Conservation (phyloP, 2,888 invertebrate species). For the Epinotia bilunana region DNA sequence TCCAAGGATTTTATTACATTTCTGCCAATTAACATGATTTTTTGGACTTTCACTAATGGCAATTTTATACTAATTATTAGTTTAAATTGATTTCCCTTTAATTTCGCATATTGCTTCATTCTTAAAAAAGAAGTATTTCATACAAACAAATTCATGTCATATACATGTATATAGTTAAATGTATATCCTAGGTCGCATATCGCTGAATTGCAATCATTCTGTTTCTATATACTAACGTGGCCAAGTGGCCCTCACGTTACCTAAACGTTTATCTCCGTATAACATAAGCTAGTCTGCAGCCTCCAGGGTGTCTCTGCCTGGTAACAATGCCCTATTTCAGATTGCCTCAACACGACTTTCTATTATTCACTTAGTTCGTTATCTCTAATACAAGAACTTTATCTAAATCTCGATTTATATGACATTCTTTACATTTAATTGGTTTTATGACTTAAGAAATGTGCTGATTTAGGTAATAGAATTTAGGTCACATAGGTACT, state of each 20-base stretch:
- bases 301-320: slow-evolving; percentile 42
- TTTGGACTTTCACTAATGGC: not conserved
- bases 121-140: slow-evolving; percentile 28
- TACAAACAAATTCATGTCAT: too few species aligned
- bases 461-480: slow-evolving; percentile 28
- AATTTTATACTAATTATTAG: not conserved
- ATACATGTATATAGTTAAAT: too few species aligned
- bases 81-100: not conserved
- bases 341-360: slow-evolving; percentile 53
- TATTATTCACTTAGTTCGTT: slow-evolving; percentile 48
- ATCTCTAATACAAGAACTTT: slow-evolving; percentile 16
- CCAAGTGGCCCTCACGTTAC: slow-evolving; percentile 52
- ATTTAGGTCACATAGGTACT: slow-evolving; percentile 18
- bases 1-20: not conserved
- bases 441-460: slow-evolving; percentile 13
- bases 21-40: not conserved
- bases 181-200: slow-evolving; percentile 53
- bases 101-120: not conserved
- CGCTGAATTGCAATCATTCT: slow-evolving; percentile 57
- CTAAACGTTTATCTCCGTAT: slow-evolving; percentile 41
- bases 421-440: slow-evolving; percentile 9
- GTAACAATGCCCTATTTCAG: slow-evolving; percentile 55
- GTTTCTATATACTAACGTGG: slow-evolving; percentile 56
- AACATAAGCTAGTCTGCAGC: slow-evolving; percentile 31
- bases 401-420: slow-evolving; percentile 17